Percentiles rank a stretch among this genome's conserved stretches.
These are phyloP conservation scores for Lithophane ornitopus DNA, from an alignment of 2,888 invertebrate genomes.

Conservation along the genomic window DNA sequence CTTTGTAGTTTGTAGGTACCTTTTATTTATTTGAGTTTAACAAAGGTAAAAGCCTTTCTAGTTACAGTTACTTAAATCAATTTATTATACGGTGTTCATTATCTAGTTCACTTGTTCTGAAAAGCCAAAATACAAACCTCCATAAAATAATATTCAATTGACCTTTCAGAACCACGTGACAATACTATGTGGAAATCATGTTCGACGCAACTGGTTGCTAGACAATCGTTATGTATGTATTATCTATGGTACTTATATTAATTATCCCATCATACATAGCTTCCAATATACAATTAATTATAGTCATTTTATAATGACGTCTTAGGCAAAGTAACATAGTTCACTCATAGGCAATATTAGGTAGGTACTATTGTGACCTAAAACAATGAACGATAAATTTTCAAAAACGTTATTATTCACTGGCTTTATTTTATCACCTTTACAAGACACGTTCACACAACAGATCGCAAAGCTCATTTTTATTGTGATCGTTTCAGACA, in stretches of 20 bases:
- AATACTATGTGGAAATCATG: slow-evolving; percentile 23
- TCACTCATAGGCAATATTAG: neutral
- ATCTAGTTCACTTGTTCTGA: neutral
- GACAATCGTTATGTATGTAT: neutral
- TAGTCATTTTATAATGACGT: slow-evolving; percentile 8
- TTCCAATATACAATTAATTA: neutral
- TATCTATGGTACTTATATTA: neutral
- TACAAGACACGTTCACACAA: neutral
- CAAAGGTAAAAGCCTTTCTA: neutral
- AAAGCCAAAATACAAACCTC: neutral
- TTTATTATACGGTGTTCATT: neutral
- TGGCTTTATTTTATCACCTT: neutral
- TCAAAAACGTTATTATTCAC: neutral
- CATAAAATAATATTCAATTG: neutral
- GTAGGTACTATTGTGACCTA: slow-evolving; percentile 5
- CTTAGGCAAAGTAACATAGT: neutral
- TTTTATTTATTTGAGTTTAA: slow-evolving; percentile 27
- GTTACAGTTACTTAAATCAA: slow-evolving; percentile 4
- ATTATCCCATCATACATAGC: neutral
- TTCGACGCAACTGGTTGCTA: slow-evolving; percentile 8
- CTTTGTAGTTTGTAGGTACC: neutral
- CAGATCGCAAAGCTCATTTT: neutral
- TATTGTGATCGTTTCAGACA: neutral
- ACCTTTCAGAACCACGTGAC: slow-evolving; percentile 16
- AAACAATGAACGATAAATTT: neutral